Evolutionary conservation across 2,888 invertebrate genomes (phyloP).

Genomic region (Archips crataeganus): DNA sequence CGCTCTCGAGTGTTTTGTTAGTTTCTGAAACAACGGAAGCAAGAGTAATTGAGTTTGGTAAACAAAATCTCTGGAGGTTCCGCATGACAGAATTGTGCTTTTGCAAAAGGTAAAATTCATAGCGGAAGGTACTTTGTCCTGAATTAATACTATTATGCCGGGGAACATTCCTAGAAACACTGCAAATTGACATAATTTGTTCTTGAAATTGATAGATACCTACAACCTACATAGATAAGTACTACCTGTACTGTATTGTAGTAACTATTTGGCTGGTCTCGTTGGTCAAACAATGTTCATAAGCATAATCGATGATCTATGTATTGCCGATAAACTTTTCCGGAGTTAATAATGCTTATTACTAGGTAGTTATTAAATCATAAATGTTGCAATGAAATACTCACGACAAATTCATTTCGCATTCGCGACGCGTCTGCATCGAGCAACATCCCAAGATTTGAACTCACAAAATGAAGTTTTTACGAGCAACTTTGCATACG

Average conservation of each 20-base stretch:
- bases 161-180: not conserved
- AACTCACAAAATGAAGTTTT: slow-evolving; percentile 24
- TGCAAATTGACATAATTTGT: not conserved
- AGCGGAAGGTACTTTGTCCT: slow-evolving; percentile 14
- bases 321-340: not conserved
- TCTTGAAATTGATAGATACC: not conserved
- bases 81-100: slow-evolving; percentile 26
- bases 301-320: no score
- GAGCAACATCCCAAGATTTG: slow-evolving; percentile 22
- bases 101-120: slow-evolving; percentile 29
- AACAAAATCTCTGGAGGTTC: slow-evolving; percentile 32
- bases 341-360: not conserved
- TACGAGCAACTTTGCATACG: slow-evolving; percentile 28
- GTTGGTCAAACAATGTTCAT: not conserved
- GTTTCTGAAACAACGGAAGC: slow-evolving; percentile 26
- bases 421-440: slow-evolving; percentile 1
- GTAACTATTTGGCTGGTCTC: not conserved
- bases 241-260: no score
- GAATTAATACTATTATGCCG: not conserved
- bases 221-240: no score
- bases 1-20: slow-evolving; percentile 14
- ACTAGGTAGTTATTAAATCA: not conserved
- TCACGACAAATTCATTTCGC: slow-evolving; percentile 13
- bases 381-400: not conserved
- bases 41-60: slow-evolving; percentile 36